These are phyloP conservation scores for Phoebastria nigripes DNA, from an alignment of 2,797 vertebrate genomes.

Conservation along the genomic window DNA sequence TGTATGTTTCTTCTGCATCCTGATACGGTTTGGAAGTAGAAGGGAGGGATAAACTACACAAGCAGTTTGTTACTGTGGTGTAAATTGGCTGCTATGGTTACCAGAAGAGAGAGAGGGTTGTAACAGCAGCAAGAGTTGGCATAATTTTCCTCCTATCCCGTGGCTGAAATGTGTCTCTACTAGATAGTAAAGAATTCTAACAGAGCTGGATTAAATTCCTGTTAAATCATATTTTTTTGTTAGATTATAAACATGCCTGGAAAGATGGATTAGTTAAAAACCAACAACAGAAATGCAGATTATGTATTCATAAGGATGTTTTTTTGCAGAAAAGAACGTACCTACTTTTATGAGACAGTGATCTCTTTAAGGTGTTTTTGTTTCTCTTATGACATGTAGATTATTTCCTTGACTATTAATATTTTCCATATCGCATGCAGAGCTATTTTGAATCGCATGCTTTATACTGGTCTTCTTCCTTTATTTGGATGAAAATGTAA, in stretches of 20 bases:
- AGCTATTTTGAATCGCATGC: not conserved
- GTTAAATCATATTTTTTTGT: not conserved
- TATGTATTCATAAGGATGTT: not conserved
- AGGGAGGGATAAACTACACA: not conserved
- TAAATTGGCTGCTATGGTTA: not conserved
- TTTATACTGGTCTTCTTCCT: not conserved
- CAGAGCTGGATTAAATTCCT: not conserved
- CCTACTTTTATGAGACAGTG: not conserved
- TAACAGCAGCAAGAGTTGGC: not conserved
- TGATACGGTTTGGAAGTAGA: not conserved
- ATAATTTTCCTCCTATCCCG: not conserved
- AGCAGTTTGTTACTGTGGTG: not conserved
- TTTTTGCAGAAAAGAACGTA: not conserved
- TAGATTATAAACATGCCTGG: not conserved
- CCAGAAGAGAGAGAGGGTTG: not conserved
- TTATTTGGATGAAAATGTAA: not conserved
- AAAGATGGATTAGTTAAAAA: not conserved
- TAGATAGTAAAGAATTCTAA: not conserved
- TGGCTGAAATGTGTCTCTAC: not conserved
- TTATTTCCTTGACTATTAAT: not conserved
- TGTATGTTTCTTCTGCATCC: not conserved
- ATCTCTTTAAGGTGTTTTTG: not conserved
- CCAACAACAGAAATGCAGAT: not conserved
- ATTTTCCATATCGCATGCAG: not conserved
- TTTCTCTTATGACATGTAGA: not conserved